Base-by-base conservation (phyloP, 2,797 vertebrate genomes). In the Argentina silus region DNA sequence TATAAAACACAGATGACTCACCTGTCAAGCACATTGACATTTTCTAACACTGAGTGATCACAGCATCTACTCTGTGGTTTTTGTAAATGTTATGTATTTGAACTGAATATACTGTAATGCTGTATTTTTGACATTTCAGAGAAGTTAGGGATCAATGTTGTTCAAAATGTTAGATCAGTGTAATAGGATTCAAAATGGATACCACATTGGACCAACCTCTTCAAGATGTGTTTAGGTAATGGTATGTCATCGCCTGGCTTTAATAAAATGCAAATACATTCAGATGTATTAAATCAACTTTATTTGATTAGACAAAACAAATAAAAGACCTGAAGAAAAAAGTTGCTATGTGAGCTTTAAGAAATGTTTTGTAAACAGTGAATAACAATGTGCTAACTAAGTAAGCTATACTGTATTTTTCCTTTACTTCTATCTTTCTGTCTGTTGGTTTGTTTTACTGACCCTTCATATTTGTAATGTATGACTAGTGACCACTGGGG, bases 241-340 rank as follows among this genome's bases (percentile, higher is more conserved):
- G 27, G 27, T 36, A 36, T 36, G 27, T 36, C 27, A 60, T 60
- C 23, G 2, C 7, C 12, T 42, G 43, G 21, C 50, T 73, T 42
- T 43, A 60, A 48, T 19, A 43, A 69, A 55, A 56, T 60, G 53
- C 15, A 72, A 47, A 48, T 7, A 14, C n/a, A 56, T 55, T 66
- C 17, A 51, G 64, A 61, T 53, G 82, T 78, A 83, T 79, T 83
- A 76, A 86, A 68, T 76, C 71, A 72, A 50, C 79, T 91, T 92
- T 90, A 92, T 92, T 92, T 88, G 76, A 73, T 88, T 90, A 91
- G 84, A 89, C 62, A 57, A 15, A 44, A 72, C n/a, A 15, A 85
- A 78, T 36, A 36, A 77, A 78, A 77, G 51, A 85, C 75, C 79
- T 84, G 84, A 83, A 56, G 73, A 76, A 84, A 79, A 70, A 56